Base-by-base conservation (phyloP, 1,140 invertebrate genomes). In the Cydia amplana region DNA sequence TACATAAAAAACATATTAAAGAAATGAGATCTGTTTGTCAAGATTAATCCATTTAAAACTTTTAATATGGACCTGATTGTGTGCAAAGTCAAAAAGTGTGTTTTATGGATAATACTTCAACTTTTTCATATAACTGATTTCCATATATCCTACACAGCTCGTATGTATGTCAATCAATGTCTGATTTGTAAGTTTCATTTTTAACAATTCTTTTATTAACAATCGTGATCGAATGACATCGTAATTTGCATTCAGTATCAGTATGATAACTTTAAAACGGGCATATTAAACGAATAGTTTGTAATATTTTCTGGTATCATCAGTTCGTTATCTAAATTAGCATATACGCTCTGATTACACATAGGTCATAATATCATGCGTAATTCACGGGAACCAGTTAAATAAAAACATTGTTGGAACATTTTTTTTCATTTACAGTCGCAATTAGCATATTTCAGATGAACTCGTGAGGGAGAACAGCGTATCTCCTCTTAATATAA, bases 391-490 rank as follows among this genome's bases (percentile, higher is more conserved):
- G 16, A 70, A 18, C n/a, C 14, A 70, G 65, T 9, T 70, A 36
- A n/a, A 36, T 10, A 20, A 32, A 70, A 70, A 70, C 16, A 43
- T 18, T 40, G 16, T 20, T 70, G 9, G 64, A n/a, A 36, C 64
- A 55, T n/a, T 25, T 67, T 70, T 70, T 70, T 40, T 12, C 32
- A 70, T 70, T 36, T n/a, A 70, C n/a, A 40, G 5, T 40, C 64
- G 16, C 28, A 32, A 67, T 67, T 67, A 67, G 25, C 64, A 67
- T 32, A 67, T 67, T 10, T 32, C 6, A 40, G 36, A 70, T 36
- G 65, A 43, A 70, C 36, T 40, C 36, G 32, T 18, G 32, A n/a
- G 18, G 9, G 0, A 60, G 23, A 60, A 60, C 20, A 60, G 55
- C 23, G 9, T 23, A 12, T 55, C 10, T 46, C 43, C 14, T 46